Evolutionary conservation across 2,888 invertebrate species (phyloP), one percentile per base, ranked within the genome.

Genomic region (Subacronicta megacephala): DNA sequence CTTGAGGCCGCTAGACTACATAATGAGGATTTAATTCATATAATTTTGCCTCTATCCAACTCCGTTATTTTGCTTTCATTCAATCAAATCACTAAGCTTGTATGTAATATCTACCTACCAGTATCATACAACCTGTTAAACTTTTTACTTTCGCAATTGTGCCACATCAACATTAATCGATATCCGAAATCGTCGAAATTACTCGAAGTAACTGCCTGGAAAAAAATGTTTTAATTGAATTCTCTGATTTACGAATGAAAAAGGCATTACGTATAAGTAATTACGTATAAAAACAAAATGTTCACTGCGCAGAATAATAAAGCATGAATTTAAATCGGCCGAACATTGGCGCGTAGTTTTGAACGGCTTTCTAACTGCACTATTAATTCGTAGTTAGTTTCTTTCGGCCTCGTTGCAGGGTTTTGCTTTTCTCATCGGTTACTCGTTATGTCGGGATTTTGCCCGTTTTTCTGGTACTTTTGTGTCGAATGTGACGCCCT

Each of bases 341-440:
- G 57, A 73, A 63, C 58, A 72, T 70, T 59, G 58, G 49, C 38
- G 60, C 54, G 51, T 66, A 73, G 74, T 77, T 80, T 77, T 65
- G 74, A 73, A 61, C 63, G 61, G 62, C 64, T 60, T 75, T 66
- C 74, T 69, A 75, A 81, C 80, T 79, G 80, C 78, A 76, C 77
- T 80, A 88, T 89, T 84, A 88, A 84, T 85, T 78, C 65, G 78
- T 74, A 84, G 85, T 88, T 88, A 84, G 85, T 84, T 87, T 86
- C 87, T 86, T 88, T 85, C 69, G 67, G 68, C 59, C 63, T 68
- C 77, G 76, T 71, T 72, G 72, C 62, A 63, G 67, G 81, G 81
- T 83, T 85, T 85, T 83, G 83, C 79, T 77, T 74, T 75, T 66
- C 60, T 68, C 77, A 87, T 89, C 81, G 81, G 84, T 87, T 81